Evolutionary conservation across 92 coral and sea anemone species (phyloP), one percentile per base, ranked within the genome.

Genomic region (Heteractis magnifica): DNA sequence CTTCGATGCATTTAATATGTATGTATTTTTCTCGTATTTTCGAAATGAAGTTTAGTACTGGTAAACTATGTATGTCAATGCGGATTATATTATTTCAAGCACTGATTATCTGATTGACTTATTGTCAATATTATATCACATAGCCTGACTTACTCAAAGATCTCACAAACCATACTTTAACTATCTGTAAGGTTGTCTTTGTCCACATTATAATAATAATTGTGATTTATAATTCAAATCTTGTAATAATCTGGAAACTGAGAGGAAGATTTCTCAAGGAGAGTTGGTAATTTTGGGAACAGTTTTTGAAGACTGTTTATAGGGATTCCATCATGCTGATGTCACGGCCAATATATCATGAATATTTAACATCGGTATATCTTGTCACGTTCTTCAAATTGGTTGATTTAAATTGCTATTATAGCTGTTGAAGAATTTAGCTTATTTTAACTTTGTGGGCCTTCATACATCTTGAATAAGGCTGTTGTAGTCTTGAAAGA

Each of bases 251-350:
- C 50, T 68, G 10, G 50, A 21, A 19, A 48, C 71, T 48, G 50
- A 15, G 12, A 21, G 18, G 6, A 14, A 76, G 48, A 74, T 74
- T 49, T n/a, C 26, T 76, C 8, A 49, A 18, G 6, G 12, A 10
- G 49, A 68, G 14, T 20, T 68, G 4, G 10, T 4, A 49, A 77
- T 52, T 53, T 52, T 77, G 41, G 48, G 50, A 77, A 77, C 59
- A 77, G 20, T 19, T 16, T 79, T 79, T 81, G 18, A 12, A 75
- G 11, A 23, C 84, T 68, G 84, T 81, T 80, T 70, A 51, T 81
- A 81, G 77, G 60, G 49, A 68, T 81, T 81, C 84, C 84, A 81
- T 81, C 64, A 81, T 81, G 48, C 13, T 48, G 1, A 60, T 34
- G 84, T 81, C 84, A 81, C 84, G 84, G 65, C 6, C 15, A 68